phyloP scores from a whole-genome alignment of 2,888 invertebrate species.

The Tetragonula carbonaria region DNA sequence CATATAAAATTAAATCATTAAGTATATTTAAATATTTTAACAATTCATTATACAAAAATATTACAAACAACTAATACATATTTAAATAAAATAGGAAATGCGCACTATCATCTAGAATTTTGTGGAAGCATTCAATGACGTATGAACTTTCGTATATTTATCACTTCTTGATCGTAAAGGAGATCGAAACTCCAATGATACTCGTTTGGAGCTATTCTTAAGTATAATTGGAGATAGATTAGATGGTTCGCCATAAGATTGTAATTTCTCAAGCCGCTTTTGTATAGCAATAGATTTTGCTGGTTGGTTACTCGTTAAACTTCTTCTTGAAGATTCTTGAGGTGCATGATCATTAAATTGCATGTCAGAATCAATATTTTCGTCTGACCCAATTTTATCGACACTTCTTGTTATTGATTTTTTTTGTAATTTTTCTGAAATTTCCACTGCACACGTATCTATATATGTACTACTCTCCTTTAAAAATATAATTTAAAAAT shows the following conservation, averaged over 20 bases:
- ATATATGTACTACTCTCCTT: conserved; percentile 73
- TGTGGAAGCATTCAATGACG: conserved; percentile 5
- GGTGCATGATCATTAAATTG: background rate
- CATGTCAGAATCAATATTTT: conserved; percentile 22
- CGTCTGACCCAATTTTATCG: conserved; percentile 8
- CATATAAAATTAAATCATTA: too few species aligned
- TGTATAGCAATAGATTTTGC: conserved; percentile 65
- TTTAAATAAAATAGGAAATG: background rate
- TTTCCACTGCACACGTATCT: conserved; percentile 70
- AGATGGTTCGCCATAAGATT: conserved; percentile 86
- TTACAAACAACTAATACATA: background rate
- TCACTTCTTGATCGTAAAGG: conserved; percentile 43
- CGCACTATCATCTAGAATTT: conserved; percentile 24
- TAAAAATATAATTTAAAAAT: conserved; percentile 27
- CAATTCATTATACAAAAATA: conserved; percentile 9
- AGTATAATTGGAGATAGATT: conserved; percentile 85
- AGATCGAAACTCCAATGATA: conserved; percentile 67
- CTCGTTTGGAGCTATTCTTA: conserved; percentile 58
- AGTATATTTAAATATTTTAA: background rate
- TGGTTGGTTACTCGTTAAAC: conserved; percentile 30
- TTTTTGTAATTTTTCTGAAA: conserved; percentile 73
- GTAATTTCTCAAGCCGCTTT: conserved; percentile 85
- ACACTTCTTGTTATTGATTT: conserved; percentile 61
- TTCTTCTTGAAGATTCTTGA: conserved; percentile 3
- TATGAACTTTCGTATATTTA: conserved; percentile 1